phyloP scores from a whole-genome alignment of 2,888 invertebrate species.

The Muscina levida region DNA sequence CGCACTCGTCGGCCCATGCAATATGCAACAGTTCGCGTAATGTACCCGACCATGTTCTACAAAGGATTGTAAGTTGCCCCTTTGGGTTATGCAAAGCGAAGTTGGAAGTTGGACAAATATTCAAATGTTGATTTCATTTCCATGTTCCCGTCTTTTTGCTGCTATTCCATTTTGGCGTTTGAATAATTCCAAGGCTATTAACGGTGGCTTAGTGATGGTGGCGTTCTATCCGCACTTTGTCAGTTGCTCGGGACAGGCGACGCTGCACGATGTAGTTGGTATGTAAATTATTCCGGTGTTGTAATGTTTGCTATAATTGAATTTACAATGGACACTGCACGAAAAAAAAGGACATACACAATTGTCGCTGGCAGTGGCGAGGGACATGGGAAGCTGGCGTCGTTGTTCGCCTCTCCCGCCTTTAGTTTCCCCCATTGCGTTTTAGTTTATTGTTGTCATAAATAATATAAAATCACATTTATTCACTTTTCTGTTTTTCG shows the following conservation, averaged over 20 bases:
- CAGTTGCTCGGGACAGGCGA: slow-evolving; percentile 82
- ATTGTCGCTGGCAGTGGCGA: slow-evolving; percentile 5
- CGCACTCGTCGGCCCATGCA: slow-evolving; percentile 90
- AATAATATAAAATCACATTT: slow-evolving; percentile 44
- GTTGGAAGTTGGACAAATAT: slow-evolving; percentile 21
- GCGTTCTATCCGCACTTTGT: slow-evolving; percentile 84
- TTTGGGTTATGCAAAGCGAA: background rate
- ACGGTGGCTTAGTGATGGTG: slow-evolving; percentile 85
- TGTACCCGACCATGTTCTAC: slow-evolving; percentile 88
- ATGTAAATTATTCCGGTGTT: slow-evolving; percentile 71
- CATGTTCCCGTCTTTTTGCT: slow-evolving; percentile 28
- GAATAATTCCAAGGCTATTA: slow-evolving; percentile 80
- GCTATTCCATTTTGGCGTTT: slow-evolving; percentile 54
- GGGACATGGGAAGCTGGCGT: background rate
- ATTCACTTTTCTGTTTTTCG: slow-evolving; percentile 32
- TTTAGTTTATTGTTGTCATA: background rate
- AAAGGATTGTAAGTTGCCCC: slow-evolving; percentile 82
- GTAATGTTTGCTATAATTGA: slow-evolving; percentile 52
- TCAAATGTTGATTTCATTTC: slow-evolving; percentile 54
- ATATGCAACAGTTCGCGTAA: slow-evolving; percentile 91
- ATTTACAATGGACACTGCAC: slow-evolving; percentile 30
- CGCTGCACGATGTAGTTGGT: slow-evolving; percentile 83
- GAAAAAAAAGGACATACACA: slow-evolving; percentile 12
- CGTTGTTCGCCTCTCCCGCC: background rate
- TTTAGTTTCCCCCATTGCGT: too few relatives aligned